Base-by-base conservation (phyloP, 1,140 invertebrate species). In the Caenorhabditis latens region DNA sequence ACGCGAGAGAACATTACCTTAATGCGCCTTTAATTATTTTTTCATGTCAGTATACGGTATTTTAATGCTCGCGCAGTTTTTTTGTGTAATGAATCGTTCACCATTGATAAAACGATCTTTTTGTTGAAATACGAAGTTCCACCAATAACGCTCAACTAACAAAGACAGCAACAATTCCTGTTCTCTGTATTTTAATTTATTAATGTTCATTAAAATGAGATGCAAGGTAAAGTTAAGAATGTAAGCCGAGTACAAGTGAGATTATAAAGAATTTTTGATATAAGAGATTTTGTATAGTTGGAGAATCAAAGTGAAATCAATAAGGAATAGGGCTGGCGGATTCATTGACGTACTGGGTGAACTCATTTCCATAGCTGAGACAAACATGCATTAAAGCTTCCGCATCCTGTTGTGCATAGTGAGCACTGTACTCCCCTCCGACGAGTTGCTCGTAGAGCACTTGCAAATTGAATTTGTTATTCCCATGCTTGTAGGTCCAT, bases 381-480 rank as follows among this genome's bases (percentile, higher is more conserved):
- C 71, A 79, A 24, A 79, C 71, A 14, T 79, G 71, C 71, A 79
- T 79, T 14, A 79, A 13, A 4, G 71, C 71, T 79, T 79, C 71
- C 7, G 71, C 11, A 79, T 79, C 71, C 13, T 79, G 46, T 79
- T 79, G 71, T 53, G 71, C 71, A 24, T 79, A 79, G 46, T 79
- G 71, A 79, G 71, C 71, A 79, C 8, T 79, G 19, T 50, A 79
- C 6, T 79, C 24, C 9, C 71, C 71, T 0, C 71, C 71, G 11
- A 79, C 71, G 8, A 79, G 71, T 14, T 79, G 46, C 19, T 79
- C 46, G 40, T 50, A 79, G 0, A 79, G 46, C 2, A 24, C 0
- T 13, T 46, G 2, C 5, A 79, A 32, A 24, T n/a, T 53, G 71
- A 79, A 79, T 24, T 48, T 79, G 71, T 48, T 50, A 24, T 79